Evolutionary conservation across 1,140 invertebrate genomes (phyloP).

Genomic region (Drosophila melanica): DNA sequence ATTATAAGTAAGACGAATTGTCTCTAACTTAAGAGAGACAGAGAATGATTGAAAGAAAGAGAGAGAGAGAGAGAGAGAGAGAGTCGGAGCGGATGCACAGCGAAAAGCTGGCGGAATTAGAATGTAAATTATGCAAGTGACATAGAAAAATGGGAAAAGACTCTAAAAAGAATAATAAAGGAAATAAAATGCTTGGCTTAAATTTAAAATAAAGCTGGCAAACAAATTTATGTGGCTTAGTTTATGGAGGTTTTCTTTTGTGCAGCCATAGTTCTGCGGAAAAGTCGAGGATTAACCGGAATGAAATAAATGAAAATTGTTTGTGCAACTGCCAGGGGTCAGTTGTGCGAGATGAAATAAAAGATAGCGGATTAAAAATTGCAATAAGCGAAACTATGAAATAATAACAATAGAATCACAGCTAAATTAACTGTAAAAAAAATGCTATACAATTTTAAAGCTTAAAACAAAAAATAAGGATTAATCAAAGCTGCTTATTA

Average conservation of each 20-base stretch:
- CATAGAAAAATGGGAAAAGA: conserved; percentile 46
- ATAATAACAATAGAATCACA: not conserved
- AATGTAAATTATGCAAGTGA: conserved; percentile 75
- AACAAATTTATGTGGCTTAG: conserved; percentile 36
- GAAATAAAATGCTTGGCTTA: conserved; percentile 35
- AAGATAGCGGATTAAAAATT: not conserved
- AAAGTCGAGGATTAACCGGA: conserved; percentile 26
- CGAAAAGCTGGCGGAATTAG: conserved; percentile 61
- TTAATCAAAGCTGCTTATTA: too few relatives aligned
- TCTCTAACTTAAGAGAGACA: conserved; percentile 33
- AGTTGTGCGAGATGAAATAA: not conserved
- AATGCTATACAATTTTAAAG: not conserved
- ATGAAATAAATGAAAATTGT: conserved; percentile 20
- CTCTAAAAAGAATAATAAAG: conserved; percentile 23
- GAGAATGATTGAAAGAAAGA: conserved; percentile 11
- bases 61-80: not conserved
- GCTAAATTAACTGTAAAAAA: not conserved
- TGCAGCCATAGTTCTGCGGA: conserved; percentile 14
- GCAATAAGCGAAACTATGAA: not conserved
- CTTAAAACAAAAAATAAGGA: not conserved
- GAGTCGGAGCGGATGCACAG: conserved; percentile 18
- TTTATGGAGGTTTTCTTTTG: conserved; percentile 19
- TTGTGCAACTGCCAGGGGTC: conserved; percentile 10
- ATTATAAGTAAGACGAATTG: conserved; percentile 80
- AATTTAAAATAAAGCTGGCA: conserved; percentile 33